Percentiles rank a stretch among this genome's conserved stretches.
phyloP scores from a whole-genome alignment of 2,113 vertebrate genomes.

The Raphicerus campestris region DNA sequence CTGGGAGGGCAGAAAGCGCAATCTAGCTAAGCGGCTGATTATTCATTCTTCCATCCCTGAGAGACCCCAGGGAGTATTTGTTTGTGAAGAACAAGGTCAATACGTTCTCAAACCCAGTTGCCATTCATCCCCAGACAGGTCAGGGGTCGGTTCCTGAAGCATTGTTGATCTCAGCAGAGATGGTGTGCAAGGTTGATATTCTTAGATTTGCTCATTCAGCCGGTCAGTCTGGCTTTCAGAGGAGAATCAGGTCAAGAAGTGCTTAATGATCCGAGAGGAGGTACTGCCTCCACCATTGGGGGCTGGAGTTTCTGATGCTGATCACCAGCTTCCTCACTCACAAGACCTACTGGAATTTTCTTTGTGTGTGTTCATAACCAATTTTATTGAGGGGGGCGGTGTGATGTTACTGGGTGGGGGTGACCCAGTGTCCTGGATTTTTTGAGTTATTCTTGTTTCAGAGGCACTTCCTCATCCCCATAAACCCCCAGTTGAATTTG shows the following conservation, averaged over 20 bases:
- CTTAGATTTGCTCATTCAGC: constrained; percentile 71
- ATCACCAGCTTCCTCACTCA: neutral
- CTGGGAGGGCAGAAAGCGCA: neutral
- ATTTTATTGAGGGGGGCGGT: neutral
- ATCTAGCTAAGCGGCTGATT: neutral
- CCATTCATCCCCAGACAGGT: constrained; percentile 55
- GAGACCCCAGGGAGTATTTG: constrained; percentile 15
- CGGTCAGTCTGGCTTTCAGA: constrained; percentile 62
- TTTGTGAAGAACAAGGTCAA: constrained; percentile 44
- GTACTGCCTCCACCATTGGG: neutral
- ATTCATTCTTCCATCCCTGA: neutral
- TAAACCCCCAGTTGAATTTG: neutral
- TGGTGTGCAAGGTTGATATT: constrained; percentile 33
- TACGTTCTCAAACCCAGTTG: constrained; percentile 43
- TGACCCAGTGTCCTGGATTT: neutral
- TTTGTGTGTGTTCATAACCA: neutral
- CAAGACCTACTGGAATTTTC: neutral
- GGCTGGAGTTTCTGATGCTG: neutral
- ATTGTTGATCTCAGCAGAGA: constrained; percentile 61
- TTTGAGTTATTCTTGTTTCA: neutral
- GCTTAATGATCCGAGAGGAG: constrained; percentile 42
- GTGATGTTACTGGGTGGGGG: neutral
- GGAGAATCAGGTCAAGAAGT: constrained; percentile 67
- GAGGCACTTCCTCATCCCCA: neutral
- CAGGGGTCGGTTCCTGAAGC: constrained; percentile 49